Base-by-base conservation (phyloP, 2,113 vertebrate genomes). In the Dunckerocampus dactyliophorus region DNA sequence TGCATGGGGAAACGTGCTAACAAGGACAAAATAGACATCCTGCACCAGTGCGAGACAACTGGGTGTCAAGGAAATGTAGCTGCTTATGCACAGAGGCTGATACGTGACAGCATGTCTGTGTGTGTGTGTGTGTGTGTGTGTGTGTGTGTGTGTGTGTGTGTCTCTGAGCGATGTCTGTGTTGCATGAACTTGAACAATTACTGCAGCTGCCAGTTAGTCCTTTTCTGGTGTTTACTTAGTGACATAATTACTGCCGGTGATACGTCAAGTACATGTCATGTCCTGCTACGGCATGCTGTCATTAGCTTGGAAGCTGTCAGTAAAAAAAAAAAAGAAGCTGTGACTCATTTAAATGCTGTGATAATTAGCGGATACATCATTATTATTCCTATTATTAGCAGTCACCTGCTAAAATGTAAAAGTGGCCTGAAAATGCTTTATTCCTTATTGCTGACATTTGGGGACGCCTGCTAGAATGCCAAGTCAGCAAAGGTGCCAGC, bases 241-340 rank as follows among this genome's bases (percentile, higher is more conserved):
- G 68, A 71, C 62, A 68, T 84, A 81, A 88, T 86, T 88, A 81
- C 65, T 78, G 64, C 64, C 54, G 53, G 55, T 68, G 73, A 69
- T 66, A 71, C 13, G 39, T 43, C 13, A 14, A 3, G 53, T 74
- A 59, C 65, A 64, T 74, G 47, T 71, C 69, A 80, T 76, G 75
- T 80, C 63, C 45, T 63, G 79, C 69, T 61, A 47, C 81, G 80
- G 77, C 77, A 79, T 47, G 52, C 50, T 62, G 65, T 81, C 82
- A 82, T 86, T 82, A 82, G 68, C 64, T 69, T 68, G 81, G 72
- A 82, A 85, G 71, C n/a, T n/a, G n/a, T n/a, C n/a, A n/a, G n/a
- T n/a, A n/a, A n/a, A n/a, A n/a, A n/a, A n/a, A n/a, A n/a, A n/a
- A n/a, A n/a, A n/a, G n/a, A n/a, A 39, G 22, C 59, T 48, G 43